Conservation (phyloP, 2,797 vertebrate genomes). For the Halcyon leucocephala region DNA sequence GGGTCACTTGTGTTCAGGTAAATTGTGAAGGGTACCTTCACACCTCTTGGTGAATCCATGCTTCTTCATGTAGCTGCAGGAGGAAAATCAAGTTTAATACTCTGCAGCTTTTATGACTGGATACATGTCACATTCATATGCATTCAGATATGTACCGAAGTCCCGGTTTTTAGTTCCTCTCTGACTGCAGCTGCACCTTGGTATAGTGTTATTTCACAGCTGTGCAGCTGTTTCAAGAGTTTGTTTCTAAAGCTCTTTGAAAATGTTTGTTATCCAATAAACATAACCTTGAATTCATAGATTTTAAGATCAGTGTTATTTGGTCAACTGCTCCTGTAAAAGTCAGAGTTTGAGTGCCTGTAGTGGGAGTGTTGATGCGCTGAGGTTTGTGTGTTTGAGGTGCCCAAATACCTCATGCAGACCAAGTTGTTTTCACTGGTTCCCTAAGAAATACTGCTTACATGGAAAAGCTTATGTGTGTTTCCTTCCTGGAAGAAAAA, state of each 20-base stretch:
- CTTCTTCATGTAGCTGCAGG: background rate
- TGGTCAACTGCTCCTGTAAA: background rate
- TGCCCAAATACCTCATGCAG: background rate
- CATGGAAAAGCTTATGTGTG: background rate
- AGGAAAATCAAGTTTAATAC: background rate
- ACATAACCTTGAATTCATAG: background rate
- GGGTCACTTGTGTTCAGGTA: background rate
- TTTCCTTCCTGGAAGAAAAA: background rate
- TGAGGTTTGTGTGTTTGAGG: background rate
- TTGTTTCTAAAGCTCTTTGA: background rate
- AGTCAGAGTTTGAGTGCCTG: background rate
- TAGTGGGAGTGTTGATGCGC: background rate
- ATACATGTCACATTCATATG: rapidly evolving
- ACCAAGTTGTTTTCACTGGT: background rate
- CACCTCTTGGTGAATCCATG: background rate
- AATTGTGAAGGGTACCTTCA: background rate
- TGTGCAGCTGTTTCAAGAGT: background rate
- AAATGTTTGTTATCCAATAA: background rate
- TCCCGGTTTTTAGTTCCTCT: background rate
- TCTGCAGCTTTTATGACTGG: background rate
- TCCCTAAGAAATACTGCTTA: background rate
- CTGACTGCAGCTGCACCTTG: background rate
- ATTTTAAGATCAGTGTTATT: background rate
- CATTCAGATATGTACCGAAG: background rate
- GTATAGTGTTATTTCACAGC: background rate